Evolutionary conservation across 2,797 vertebrate species (phyloP), one percentile per base, ranked within the genome.

Genomic region (Anisognathus igniventris): DNA sequence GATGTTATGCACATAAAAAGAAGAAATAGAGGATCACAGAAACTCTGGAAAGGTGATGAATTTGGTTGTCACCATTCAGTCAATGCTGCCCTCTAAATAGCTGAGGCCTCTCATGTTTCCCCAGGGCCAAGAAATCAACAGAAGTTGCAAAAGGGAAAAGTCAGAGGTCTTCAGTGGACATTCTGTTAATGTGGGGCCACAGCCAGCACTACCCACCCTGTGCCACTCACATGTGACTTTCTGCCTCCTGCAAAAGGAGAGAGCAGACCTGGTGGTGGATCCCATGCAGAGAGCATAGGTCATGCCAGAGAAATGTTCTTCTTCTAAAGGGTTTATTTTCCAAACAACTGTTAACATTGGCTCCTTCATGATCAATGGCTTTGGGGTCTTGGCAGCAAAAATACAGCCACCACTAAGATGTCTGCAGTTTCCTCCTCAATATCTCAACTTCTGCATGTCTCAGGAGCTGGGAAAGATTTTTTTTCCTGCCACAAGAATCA

Each of bases 141-240:
- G 62, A 67, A 81, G 6, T 12, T 72, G 10, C 71, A 68, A 47
- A 47, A 15, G 14, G 24, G 12, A 65, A 33, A 67, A 57, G 39
- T 81, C 37, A 56, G 33, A 65, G 30, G 20, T 12, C 28, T 90
- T 33, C 56, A 40, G 47, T 39, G 37, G 22, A 44, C 35, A 77
- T 31, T 11, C 7, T 31, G 28, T 64, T 14, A 6, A 50, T 1
- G 0, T 1, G 0, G 35, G 24, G 16, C 35, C 64, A 47, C 62
- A 90, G 40, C 13, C 37, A 73, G 21, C 13, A 10, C n/a, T 39
- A 10, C 47, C 33, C 2, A n/a, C 17, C 28, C 40, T 39, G 64
- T 61, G 33, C 54, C n/a, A 30, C 28, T 35, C n/a, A 47, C 14
- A 17, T 22, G 19, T 5, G 1, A 75, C 45, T 13, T 13, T 50